Percentiles rank a stretch among this genome's conserved stretches.
phyloP scores from a whole-genome alignment of 92 coral and sea anemone genomes.

The Virgularia gustaviana region DNA sequence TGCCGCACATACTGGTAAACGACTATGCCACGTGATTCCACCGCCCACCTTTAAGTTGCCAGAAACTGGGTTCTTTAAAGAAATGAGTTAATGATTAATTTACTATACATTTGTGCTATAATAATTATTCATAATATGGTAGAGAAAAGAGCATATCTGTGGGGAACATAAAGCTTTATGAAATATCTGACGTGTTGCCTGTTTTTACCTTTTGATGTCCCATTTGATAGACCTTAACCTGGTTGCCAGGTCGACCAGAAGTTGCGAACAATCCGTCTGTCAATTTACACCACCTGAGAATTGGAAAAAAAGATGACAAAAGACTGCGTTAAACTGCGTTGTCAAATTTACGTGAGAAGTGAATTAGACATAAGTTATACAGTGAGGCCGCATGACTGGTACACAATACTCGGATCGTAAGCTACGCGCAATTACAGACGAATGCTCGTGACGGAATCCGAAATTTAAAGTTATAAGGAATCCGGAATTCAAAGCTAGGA shows the following conservation, averaged over 20 bases:
- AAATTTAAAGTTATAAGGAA: too few relatives aligned
- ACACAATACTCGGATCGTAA: too few relatives aligned
- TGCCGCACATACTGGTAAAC: conserved; percentile 80
- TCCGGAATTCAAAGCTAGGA: too few relatives aligned
- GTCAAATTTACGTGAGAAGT: too few relatives aligned
- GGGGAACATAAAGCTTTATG: too few relatives aligned
- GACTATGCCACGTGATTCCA: conserved; percentile 86
- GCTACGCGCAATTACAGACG: too few relatives aligned
- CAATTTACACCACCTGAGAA: conserved; percentile 73
- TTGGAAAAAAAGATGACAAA: neutral
- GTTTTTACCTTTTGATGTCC: conserved; percentile 86
- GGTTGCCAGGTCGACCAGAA: conserved; percentile 95
- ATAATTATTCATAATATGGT: neutral
- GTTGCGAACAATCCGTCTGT: conserved; percentile 91
- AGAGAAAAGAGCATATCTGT: too few relatives aligned
- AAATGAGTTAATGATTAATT: neutral
- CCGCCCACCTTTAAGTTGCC: conserved; percentile 81
- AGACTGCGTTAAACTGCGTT: too few relatives aligned
- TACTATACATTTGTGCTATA: neutral
- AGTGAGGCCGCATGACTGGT: too few relatives aligned
- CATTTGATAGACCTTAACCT: conserved; percentile 77
- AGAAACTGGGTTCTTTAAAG: conserved; percentile 78
- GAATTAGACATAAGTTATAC: too few relatives aligned
- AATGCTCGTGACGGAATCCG: too few relatives aligned
- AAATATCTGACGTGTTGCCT: neutral